phyloP scores from a whole-genome alignment of 2,888 invertebrate species.

The Neoitamus cyanurus region DNA sequence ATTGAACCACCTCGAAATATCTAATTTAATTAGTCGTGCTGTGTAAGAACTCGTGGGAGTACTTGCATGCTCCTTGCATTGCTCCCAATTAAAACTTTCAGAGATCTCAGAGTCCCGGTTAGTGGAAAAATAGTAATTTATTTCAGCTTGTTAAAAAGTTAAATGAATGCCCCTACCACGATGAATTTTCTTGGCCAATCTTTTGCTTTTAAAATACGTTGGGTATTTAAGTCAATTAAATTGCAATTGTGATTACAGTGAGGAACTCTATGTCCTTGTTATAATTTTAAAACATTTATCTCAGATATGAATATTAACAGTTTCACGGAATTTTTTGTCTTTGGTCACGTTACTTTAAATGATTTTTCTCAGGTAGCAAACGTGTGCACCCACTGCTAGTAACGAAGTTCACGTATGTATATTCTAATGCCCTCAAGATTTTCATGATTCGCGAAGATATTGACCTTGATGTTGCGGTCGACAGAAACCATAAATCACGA shows the following conservation, averaged over 20 bases:
- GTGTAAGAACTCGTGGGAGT: not conserved
- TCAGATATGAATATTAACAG: not conserved
- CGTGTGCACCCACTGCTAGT: not conserved
- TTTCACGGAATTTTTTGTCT: not conserved
- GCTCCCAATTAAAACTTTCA: not conserved
- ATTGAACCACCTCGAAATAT: not conserved
- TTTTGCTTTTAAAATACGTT: not conserved
- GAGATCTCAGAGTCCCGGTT: not conserved
- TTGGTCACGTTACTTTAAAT: not conserved
- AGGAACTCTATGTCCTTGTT: not conserved
- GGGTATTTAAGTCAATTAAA: not conserved
- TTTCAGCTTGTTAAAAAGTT: not conserved
- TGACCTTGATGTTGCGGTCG: not conserved
- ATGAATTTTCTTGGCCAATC: not conserved
- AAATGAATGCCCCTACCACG: not conserved
- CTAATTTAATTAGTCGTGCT: not conserved
- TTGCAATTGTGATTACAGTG: not conserved
- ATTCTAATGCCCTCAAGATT: not conserved
- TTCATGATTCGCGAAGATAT: not conserved
- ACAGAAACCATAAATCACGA: constrained; percentile 5
- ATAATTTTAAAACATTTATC: not conserved
- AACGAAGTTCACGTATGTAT: not conserved
- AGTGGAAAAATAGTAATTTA: not conserved
- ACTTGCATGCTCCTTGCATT: not conserved
- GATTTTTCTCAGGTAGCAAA: not conserved